Evolutionary conservation across 2,113 vertebrate species (phyloP).

Genomic region (Felis chaus): DNA sequence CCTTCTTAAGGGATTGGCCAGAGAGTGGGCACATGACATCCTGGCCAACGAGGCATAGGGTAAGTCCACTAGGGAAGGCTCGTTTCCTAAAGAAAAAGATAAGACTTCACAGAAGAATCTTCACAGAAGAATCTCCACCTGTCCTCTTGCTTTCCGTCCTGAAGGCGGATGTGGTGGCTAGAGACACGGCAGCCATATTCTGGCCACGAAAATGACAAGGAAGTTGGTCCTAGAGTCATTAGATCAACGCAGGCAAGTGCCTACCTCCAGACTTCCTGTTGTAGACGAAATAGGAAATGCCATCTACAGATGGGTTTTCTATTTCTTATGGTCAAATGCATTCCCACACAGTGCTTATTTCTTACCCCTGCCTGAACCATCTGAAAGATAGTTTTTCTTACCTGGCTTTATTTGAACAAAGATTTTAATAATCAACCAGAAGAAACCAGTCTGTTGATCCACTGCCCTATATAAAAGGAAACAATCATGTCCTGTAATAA

Average conservation of each 20-base stretch:
- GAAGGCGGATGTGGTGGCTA: neutral
- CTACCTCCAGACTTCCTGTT: neutral
- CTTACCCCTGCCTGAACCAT: neutral
- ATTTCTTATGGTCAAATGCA: neutral
- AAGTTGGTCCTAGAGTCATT: constrained; percentile 1
- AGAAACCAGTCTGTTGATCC: neutral
- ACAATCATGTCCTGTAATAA: neutral
- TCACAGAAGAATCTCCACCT: neutral
- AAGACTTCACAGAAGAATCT: neutral
- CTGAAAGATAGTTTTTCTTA: neutral
- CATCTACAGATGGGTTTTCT: neutral
- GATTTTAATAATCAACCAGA: constrained; percentile 11
- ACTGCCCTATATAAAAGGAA: neutral
- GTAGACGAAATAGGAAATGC: neutral
- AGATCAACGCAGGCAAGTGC: neutral
- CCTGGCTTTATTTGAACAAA: neutral
- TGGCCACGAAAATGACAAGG: neutral
- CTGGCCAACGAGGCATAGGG: neutral
- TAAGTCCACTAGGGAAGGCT: neutral
- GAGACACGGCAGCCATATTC: neutral
- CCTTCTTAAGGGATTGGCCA: neutral
- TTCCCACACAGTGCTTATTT: neutral
- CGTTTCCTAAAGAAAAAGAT: neutral
- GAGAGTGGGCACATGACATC: neutral
- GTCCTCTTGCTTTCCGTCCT: neutral